Percentiles rank a stretch among this genome's conserved stretches.
Conservation (phyloP, 2,797 vertebrate species). For the Hypotaenidia philippensis region DNA sequence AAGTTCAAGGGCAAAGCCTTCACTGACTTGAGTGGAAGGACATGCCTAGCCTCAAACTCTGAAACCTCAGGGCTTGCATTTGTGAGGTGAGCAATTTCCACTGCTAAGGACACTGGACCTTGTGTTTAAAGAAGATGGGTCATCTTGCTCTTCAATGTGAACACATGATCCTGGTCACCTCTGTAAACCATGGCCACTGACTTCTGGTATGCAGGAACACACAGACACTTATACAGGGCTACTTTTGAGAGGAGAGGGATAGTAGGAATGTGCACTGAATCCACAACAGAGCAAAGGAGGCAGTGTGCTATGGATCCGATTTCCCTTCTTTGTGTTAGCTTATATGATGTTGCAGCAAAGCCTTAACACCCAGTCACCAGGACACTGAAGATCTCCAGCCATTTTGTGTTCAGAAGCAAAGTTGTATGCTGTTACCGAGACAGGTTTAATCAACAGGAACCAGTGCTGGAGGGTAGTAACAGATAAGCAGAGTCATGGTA, state of each 20-base stretch:
- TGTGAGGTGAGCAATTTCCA: not conserved
- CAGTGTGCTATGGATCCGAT: not conserved
- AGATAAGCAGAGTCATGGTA: slow-evolving; percentile 57
- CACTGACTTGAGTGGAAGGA: accelerated
- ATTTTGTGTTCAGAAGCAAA: not conserved
- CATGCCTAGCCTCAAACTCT: accelerated
- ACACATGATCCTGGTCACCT: not conserved
- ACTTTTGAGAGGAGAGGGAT: not conserved
- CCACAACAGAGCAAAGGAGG: not conserved
- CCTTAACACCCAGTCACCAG: not conserved
- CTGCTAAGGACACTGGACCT: not conserved
- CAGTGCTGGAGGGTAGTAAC: slow-evolving; percentile 49
- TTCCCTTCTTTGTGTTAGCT: not conserved
- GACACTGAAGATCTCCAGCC: not conserved
- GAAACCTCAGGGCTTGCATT: not conserved
- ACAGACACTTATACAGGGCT: not conserved
- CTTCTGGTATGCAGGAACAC: accelerated
- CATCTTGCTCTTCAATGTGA: not conserved
- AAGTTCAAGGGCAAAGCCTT: accelerated
- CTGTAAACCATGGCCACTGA: not conserved
- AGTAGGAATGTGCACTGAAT: not conserved
- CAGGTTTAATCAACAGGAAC: slow-evolving; percentile 71
- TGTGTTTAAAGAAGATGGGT: not conserved
- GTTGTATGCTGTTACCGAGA: slow-evolving; percentile 1
- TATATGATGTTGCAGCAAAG: not conserved